Conservation (phyloP, 1,140 invertebrate species). For the Littorina saxatilis region DNA sequence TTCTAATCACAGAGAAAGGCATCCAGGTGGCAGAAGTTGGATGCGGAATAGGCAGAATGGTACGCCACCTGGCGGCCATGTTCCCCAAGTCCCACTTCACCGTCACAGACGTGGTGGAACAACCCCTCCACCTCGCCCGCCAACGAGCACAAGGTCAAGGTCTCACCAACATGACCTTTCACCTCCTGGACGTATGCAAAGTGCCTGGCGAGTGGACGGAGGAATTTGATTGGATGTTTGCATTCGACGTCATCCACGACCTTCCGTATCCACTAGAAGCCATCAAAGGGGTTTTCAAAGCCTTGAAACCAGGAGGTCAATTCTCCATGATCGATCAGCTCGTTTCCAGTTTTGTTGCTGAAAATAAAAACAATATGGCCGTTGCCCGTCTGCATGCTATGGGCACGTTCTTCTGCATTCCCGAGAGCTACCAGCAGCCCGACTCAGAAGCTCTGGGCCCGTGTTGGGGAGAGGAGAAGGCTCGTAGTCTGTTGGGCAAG, state of each 20-base stretch:
- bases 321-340: constrained; percentile 48
- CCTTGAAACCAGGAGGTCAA: constrained; percentile 45
- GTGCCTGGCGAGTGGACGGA: constrained; percentile 46
- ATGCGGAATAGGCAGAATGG: constrained; percentile 40
- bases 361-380: constrained; percentile 47
- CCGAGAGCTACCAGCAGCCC: too few relatives aligned
- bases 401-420: constrained; percentile 49
- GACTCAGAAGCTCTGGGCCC: too few relatives aligned
- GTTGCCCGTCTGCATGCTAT: constrained; percentile 58
- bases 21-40: background rate
- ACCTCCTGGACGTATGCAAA: constrained; percentile 40
- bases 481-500: background rate
- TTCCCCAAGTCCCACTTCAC: too few relatives aligned
- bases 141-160: constrained; percentile 23
- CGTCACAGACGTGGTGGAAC: too few relatives aligned
- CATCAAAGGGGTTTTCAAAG: constrained; percentile 32
- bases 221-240: too few relatives aligned
- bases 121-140: too few relatives aligned
- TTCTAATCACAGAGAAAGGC: constrained; percentile 2
- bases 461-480: constrained; percentile 38
- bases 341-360: constrained; percentile 40
- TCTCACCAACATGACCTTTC: constrained; percentile 45
- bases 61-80: constrained; percentile 39
- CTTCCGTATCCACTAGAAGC: too few relatives aligned
- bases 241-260: constrained; percentile 52